Conservation (phyloP, 2,113 vertebrate species). For the Aepyceros melampus region DNA sequence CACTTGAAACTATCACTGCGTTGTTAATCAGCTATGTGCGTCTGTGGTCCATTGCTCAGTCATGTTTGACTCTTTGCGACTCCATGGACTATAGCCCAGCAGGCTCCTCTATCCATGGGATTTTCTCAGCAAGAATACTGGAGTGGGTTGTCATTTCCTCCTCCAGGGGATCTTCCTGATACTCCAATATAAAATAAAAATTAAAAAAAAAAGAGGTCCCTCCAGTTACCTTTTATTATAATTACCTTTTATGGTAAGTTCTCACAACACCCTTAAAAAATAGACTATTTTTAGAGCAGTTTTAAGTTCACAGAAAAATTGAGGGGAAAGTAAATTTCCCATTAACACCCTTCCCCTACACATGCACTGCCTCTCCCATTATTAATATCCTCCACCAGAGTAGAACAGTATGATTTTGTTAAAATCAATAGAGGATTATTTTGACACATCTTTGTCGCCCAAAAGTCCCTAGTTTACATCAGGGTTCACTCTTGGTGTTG, state of each 20-base stretch:
- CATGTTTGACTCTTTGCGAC: not conserved
- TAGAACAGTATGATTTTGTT: not conserved
- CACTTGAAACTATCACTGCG: not conserved
- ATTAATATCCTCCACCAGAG: not conserved
- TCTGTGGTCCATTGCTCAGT: rapidly evolving
- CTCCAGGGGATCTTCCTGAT: not conserved
- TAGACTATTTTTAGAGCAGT: not conserved
- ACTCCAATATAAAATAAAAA: not conserved
- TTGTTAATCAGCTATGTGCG: not conserved
- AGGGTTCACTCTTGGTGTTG: not conserved
- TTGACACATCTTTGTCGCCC: not conserved
- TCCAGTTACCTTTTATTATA: not conserved
- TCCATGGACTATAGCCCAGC: not conserved
- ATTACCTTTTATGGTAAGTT: not conserved
- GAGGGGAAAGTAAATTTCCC: not conserved
- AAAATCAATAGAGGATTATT: not conserved
- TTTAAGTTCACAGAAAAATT: not conserved
- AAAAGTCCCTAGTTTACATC: not conserved
- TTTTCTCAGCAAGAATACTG: not conserved
- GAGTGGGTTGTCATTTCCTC: not conserved
- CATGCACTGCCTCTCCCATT: not conserved
- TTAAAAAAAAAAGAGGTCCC: not conserved
- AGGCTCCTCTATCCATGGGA: not conserved
- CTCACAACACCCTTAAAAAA: not conserved
- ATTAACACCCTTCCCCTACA: too few species aligned